Evolutionary conservation across 2,797 vertebrate species (phyloP).

Genomic region (Neoniphon sammara): DNA sequence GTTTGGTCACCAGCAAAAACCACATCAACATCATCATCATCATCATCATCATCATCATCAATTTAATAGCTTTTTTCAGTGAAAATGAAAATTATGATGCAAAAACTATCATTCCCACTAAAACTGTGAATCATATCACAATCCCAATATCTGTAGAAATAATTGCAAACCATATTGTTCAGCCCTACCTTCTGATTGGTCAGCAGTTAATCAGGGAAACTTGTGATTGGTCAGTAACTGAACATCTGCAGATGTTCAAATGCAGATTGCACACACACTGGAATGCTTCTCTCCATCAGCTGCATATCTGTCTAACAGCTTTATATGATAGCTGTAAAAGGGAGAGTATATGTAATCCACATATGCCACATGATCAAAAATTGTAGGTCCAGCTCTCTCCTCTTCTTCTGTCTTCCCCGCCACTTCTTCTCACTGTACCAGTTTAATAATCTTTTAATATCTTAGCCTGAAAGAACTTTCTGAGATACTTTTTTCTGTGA

Average conservation of each 20-base stretch:
- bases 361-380: not conserved
- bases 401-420: not conserved
- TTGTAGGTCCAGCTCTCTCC: conserved; percentile 7
- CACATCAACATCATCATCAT: too few relatives aligned
- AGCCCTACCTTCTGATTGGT: too few relatives aligned
- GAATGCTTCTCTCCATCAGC: not conserved
- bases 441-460: conserved; percentile 1
- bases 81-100: too few relatives aligned
- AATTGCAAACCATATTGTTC: too few relatives aligned
- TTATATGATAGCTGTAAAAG: not conserved
- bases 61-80: too few relatives aligned
- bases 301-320: not conserved
- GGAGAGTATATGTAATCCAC: too few relatives aligned
- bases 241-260: not conserved
- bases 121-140: too few relatives aligned
- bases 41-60: too few relatives aligned
- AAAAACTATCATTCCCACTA: too few relatives aligned
- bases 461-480: conserved; percentile 5
- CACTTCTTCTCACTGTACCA: not conserved
- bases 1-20: not conserved
- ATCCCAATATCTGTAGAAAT: too few relatives aligned
- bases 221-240: not conserved
- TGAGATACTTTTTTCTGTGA: not conserved
- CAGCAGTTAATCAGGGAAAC: too few relatives aligned
- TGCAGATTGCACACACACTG: not conserved